Evolutionary conservation across 1,140 invertebrate genomes (phyloP).

Genomic region (Galleria mellonella): DNA sequence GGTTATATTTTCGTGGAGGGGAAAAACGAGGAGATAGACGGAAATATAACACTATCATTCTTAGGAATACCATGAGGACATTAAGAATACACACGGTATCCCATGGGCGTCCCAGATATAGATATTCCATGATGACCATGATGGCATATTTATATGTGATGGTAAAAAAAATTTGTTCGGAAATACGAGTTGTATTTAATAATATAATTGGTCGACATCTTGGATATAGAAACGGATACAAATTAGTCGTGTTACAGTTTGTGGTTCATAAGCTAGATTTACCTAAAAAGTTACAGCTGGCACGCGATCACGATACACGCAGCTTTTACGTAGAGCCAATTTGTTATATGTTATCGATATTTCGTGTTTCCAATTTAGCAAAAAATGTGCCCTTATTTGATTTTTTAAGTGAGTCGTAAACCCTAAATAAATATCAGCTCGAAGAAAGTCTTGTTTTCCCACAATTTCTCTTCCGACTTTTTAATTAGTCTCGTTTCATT

Average conservation of each 20-base stretch:
- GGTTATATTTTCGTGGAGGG: too few relatives aligned
- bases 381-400: too few relatives aligned
- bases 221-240: background rate
- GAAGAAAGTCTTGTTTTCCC: slow-evolving; percentile 26
- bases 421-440: slow-evolving; percentile 17
- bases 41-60: too few relatives aligned
- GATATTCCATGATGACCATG: too few relatives aligned
- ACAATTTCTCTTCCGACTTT: slow-evolving; percentile 35
- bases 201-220: background rate
- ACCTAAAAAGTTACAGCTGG: slow-evolving; percentile 8
- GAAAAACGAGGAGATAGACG: too few relatives aligned
- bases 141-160: too few relatives aligned
- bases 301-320: slow-evolving; percentile 11
- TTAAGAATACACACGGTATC: too few relatives aligned
- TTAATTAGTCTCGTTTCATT: slow-evolving; percentile 54
- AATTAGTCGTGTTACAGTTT: background rate
- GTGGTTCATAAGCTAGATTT: slow-evolving; percentile 1
- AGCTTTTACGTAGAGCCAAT: slow-evolving; percentile 6
- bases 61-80: too few relatives aligned
- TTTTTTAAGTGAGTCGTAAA: background rate
- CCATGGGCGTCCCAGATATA: too few relatives aligned
- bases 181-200: too few relatives aligned
- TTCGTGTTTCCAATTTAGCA: slow-evolving; percentile 2
- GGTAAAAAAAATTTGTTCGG: too few relatives aligned
- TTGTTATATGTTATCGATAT: slow-evolving; percentile 4